phyloP scores from a whole-genome alignment of 2,797 vertebrate species.

The Cirrhinus molitorella region DNA sequence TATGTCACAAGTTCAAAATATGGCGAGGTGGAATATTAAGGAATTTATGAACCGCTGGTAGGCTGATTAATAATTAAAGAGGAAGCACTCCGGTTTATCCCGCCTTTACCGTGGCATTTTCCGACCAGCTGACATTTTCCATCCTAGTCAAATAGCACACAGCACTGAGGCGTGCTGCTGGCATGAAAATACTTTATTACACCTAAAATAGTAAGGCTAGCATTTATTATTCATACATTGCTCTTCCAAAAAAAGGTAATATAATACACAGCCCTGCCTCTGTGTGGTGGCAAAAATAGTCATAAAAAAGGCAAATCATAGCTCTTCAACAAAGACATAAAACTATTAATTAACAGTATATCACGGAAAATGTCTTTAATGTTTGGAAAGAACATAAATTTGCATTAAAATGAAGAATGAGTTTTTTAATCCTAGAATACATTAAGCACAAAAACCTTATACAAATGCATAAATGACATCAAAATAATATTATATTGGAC shows the following conservation, averaged over 20 bases:
- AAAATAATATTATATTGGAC: no score
- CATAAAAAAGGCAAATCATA: constrained; percentile 41
- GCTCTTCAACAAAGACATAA: constrained; percentile 4
- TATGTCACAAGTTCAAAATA: neutral
- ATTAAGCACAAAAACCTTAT: neutral
- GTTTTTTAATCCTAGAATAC: neutral
- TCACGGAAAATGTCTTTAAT: constrained; percentile 22
- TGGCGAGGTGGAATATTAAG: constrained; percentile 25
- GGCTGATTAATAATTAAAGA: constrained; percentile 34
- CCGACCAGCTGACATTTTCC: constrained; percentile 47
- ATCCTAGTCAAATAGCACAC: constrained; percentile 43
- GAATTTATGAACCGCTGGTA: constrained; percentile 28
- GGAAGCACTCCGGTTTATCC: constrained; percentile 27
- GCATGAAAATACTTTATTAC: constrained; percentile 53
- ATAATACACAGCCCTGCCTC: constrained; percentile 35
- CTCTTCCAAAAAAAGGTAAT: constrained; percentile 9
- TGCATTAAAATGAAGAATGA: no score
- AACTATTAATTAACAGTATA: constrained; percentile 42
- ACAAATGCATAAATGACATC: neutral
- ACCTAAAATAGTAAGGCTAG: constrained; percentile 45
- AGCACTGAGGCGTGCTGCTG: constrained; percentile 10
- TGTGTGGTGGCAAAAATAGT: constrained; percentile 13
- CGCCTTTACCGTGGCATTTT: constrained; percentile 15
- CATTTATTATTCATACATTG: constrained; percentile 58
- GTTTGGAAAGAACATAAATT: neutral